Percentiles rank a stretch among this genome's conserved stretches.
phyloP scores from a whole-genome alignment of 1,140 invertebrate species.

The Arion vulgaris region DNA sequence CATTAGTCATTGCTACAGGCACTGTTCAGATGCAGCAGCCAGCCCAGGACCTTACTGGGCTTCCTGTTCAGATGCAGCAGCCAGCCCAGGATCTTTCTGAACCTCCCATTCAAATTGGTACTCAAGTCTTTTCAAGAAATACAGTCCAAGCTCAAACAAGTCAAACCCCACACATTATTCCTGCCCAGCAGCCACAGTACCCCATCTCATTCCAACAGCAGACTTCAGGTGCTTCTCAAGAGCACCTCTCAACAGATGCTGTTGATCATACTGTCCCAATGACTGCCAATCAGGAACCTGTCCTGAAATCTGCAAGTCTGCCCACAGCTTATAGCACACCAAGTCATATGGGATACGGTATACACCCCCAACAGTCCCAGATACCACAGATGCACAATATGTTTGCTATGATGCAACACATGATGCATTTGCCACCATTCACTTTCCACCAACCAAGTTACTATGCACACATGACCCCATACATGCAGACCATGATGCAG shows the following conservation, averaged over 20 bases:
- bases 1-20: too few species aligned
- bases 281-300: not conserved
- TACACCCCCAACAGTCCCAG: slow-evolving; percentile 12
- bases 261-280: not conserved
- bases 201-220: not conserved
- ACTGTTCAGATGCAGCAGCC: too few species aligned
- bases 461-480: slow-evolving; percentile 15
- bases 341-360: slow-evolving; percentile 15
- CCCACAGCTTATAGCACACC: not conserved
- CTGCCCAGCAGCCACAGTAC: not conserved
- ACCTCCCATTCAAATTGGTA: not conserved
- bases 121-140: slow-evolving; percentile 1
- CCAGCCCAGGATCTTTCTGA: not conserved
- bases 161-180: not conserved
- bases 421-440: slow-evolving; percentile 36
- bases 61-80: slow-evolving; percentile 4
- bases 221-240: not conserved
- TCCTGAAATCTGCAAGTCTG: not conserved
- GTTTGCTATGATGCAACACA: too few species aligned
- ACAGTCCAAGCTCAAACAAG: not conserved
- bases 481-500: slow-evolving; percentile 34
- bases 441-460: slow-evolving; percentile 24
- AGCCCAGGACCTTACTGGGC: not conserved
- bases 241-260: not conserved
- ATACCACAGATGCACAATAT: slow-evolving; percentile 36